phyloP scores from a whole-genome alignment of 2,888 invertebrate genomes.

The Agrochola circellaris region DNA sequence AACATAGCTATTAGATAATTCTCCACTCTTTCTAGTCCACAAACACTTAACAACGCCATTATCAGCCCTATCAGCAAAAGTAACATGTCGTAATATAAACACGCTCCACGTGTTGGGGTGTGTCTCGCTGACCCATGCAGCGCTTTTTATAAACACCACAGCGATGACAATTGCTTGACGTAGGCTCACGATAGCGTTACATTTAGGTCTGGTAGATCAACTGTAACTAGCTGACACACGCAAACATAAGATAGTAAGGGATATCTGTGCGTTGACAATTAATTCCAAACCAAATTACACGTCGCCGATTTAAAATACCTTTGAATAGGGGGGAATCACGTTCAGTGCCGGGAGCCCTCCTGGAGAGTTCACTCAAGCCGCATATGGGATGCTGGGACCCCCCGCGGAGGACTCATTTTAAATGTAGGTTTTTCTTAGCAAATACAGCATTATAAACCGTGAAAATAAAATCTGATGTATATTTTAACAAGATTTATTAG shows the following conservation, averaged over 20 bases:
- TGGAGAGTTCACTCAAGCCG: no score
- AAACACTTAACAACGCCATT: constrained; percentile 29
- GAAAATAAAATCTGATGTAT: no score
- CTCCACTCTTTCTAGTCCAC: neutral
- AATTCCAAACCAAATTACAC: no score
- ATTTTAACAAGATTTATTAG: no score
- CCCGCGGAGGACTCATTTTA: no score
- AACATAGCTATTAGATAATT: constrained; percentile 4
- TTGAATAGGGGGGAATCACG: neutral
- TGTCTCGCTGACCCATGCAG: constrained; percentile 69
- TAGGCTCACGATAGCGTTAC: constrained; percentile 37
- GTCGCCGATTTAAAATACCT: neutral
- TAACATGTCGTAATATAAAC: constrained; percentile 56
- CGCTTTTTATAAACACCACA: constrained; percentile 65
- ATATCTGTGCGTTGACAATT: neutral
- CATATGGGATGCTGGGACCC: no score
- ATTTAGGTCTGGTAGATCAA: constrained; percentile 14
- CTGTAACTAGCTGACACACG: neutral
- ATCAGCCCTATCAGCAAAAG: constrained; percentile 39
- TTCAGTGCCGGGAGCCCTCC: no score
- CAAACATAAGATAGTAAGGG: neutral
- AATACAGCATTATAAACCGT: no score
- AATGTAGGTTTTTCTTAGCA: no score
- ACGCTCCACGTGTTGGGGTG: constrained; percentile 70
- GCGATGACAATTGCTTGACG: constrained; percentile 66